These are phyloP conservation scores for Eulemur macaco DNA, from an alignment of 2,113 vertebrate species.

Conservation along the genomic window DNA sequence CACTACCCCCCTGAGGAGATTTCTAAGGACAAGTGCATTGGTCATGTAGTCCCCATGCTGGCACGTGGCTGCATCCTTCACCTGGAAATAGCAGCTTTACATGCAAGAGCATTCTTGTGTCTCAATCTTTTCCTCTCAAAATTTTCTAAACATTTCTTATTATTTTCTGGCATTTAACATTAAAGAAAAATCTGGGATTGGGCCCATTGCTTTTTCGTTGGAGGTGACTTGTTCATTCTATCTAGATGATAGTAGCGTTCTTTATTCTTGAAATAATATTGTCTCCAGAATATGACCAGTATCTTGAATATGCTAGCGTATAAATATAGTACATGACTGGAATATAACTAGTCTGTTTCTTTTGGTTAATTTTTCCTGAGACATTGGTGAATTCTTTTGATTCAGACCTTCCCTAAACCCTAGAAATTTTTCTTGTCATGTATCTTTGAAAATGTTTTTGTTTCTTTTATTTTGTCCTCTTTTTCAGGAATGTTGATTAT, in stretches of 20 bases:
- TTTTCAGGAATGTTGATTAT: neutral
- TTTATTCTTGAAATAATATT: neutral
- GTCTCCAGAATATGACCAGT: neutral
- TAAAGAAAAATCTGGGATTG: neutral
- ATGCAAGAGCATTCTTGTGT: neutral
- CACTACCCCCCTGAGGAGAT: neutral
- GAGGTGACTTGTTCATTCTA: neutral
- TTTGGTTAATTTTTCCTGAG: conserved; percentile 34
- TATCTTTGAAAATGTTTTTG: neutral
- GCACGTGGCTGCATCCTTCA: neutral
- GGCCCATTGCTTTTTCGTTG: neutral
- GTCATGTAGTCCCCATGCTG: neutral
- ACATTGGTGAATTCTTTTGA: neutral
- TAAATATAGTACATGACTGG: neutral
- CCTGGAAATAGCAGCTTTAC: neutral
- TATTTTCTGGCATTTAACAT: neutral
- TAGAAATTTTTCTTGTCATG: neutral
- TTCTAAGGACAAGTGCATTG: neutral
- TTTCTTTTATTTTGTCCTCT: neutral
- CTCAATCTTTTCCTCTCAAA: neutral
- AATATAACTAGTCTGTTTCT: neutral
- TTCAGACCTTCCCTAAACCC: neutral
- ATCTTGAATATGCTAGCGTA: neutral
- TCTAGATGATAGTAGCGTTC: neutral
- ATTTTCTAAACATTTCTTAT: neutral